Base-by-base conservation (phyloP, 2,888 invertebrate species). In the Polydrusus pterygomalis region DNA sequence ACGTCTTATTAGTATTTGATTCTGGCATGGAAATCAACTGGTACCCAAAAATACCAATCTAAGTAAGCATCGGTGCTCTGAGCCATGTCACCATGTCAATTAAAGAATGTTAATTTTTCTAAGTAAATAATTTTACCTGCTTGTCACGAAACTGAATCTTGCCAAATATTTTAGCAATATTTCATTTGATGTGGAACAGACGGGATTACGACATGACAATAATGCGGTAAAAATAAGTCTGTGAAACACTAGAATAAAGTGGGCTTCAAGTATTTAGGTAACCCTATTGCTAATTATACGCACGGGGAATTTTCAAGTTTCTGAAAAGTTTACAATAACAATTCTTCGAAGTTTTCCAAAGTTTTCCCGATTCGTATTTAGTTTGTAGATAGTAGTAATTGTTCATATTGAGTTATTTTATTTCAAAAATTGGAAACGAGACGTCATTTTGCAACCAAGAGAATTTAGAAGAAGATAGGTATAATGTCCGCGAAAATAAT, bases 111-210 rank as follows among this genome's bases (percentile, higher is more conserved):
- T 60, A 70, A 25, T 60, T 47, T 70, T 70, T 49, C 20, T 47
- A 62, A 17, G n/a, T 38, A 18, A 68, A 54, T 70, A 40, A 17
- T 62, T 25, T 70, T 70, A 70, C 70, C 70, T 70, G 62, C 60
- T 38, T 70, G 62, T 68, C 70, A 60, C 9, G 38, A 49, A 13
- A 7, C 40, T 38, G 11, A 38, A 18, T 43, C 54, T 54, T 70
- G 70, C 70, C 70, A 70, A 70, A 60, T 51, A 70, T 70, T 70
- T 70, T 51, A 15, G 65, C 49, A 47, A 34, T 70, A 62, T 62
- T 62, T 70, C 69, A 69, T 40, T 30, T 58, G 45, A 45, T 69
- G 69, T 69, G 56, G 58, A 69, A 58, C 69, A 58, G 58, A 56
- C 43, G 58, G 30, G 58, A 45, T 58, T 69, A 47, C 69, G 58